These are phyloP conservation scores for Nomada fabriciana DNA, from an alignment of 2,888 invertebrate genomes.

Conservation along the genomic window DNA sequence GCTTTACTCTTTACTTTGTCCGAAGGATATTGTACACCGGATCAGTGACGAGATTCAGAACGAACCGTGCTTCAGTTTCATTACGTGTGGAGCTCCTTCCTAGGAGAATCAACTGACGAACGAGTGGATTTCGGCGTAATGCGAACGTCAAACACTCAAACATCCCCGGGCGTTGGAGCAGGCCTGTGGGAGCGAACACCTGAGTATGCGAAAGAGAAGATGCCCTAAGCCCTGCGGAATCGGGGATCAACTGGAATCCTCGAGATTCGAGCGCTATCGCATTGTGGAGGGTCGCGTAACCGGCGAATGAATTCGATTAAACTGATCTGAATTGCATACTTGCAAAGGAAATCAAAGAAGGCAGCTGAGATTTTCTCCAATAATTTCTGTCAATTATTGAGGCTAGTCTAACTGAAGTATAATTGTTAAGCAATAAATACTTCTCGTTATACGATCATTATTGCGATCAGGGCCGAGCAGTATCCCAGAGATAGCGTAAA, in stretches of 20 bases:
- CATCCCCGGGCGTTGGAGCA: constrained; percentile 56
- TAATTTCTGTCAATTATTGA: too few relatives aligned
- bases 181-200: constrained; percentile 80
- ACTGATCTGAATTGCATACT: not conserved
- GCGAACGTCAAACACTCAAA: constrained; percentile 80
- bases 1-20: too few relatives aligned
- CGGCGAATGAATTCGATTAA: constrained; percentile 31
- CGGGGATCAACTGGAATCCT: constrained; percentile 50
- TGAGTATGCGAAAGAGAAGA: constrained; percentile 76
- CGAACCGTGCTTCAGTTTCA: not conserved
- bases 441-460: not conserved
- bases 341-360: too few relatives aligned
- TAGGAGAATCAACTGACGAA: constrained; percentile 23
- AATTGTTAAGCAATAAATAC: too few relatives aligned
- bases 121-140: constrained; percentile 81
- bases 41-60: not conserved
- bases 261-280: constrained; percentile 16
- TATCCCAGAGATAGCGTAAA: not conserved
- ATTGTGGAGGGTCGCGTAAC: not conserved
- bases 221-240: constrained; percentile 54
- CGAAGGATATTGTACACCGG: too few relatives aligned
- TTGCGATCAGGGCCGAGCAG: not conserved
- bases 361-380: too few relatives aligned
- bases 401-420: too few relatives aligned
- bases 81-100: constrained; percentile 10